Evolutionary conservation across 2,797 vertebrate species (phyloP), one percentile per base, ranked within the genome.

Genomic region (Distichodus sexfasciatus): DNA sequence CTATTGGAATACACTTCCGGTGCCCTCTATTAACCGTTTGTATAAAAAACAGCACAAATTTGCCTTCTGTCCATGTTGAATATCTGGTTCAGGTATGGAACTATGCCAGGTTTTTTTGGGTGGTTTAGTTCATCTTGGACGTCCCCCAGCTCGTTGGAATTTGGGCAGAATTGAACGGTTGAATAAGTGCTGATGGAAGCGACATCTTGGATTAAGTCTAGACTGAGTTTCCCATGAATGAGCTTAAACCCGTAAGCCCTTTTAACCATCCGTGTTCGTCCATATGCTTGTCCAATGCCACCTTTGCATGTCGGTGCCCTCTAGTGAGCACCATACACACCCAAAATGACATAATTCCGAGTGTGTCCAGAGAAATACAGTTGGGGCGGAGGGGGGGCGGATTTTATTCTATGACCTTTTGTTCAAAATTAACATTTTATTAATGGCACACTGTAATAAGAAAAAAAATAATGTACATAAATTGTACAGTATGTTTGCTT

Each of bases 221-320:
- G 46, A 48, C 23, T 24, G 10, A 24, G 17, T n/a, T 51, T 60
- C 19, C 17, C 28, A 19, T 46, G 38, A 29, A 48, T 60, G 51
- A 69, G 26, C 17, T 63, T 44, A 69, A 61, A 55, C 62, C 51
- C 12, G 14, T n/a, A 26, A 69, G 43, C 59, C 58, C 47, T 17
- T 48, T 68, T 44, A 61, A 26, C 57, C 31, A n/a, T 19, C 2
- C 50, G 24, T 51, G 28, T 47, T 10, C 31, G 24, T 46, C 51
- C 71, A 44, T 41, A 43, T 43, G 66, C 55, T 54, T 66, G 50
- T 43, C 26, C 59, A 38, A n/a, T 38, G 40, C 54, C 71, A 51
- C n/a, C 40, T n/a, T 43, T 64, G 84, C 84, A 35, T 78, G 44
- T 74, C 79, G 82, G 87, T 87, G 82, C 90, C 90, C 86, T 89